Base-by-base conservation (phyloP, 23 tunicate genomes). In the Oikopleura dioica region DNA sequence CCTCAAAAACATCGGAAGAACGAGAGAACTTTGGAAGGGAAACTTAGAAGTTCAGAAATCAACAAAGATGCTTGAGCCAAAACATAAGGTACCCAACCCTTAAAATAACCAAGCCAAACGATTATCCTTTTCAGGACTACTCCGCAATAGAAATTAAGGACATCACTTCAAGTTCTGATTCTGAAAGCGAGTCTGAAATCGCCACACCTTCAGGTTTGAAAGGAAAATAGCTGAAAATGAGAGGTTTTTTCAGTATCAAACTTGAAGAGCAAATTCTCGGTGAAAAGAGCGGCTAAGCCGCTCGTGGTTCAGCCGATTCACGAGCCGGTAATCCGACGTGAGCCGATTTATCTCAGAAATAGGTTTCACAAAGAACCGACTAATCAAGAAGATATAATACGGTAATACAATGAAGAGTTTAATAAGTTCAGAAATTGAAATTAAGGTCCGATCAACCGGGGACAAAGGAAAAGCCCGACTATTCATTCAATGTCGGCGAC, bases 151-250 rank as follows among this genome's bases (percentile, higher is more conserved):
- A 24, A 21, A 4, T 63, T 4, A 31, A 63, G 26, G 72, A 63
- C 2, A 2, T 63, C 2, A 2, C 33, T 2, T 2, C 33, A 28
- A 63, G 72, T 63, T 63, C 72, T 23, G 72, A 63, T 28, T 63
- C 72, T 2, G 72, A 63, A 28, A 63, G 72, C 72, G 72, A 63
- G 26, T 63, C 72, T 21, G 72, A 63, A 63, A 21, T 24, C 32
- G 32, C 2, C 33, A 63, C 26, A 12, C 72, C 72, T 2, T 63
- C 72, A 63, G 72, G 72, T 63, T n/a, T n/a, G n/a, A n/a, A n/a
- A n/a, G n/a, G n/a, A n/a, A 44, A 44, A 44, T 9, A 44, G 21
- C 16, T 44, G 21, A 9, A 44, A 44, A 9, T 44, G 21, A 44
- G 9, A 44, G 21, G 9, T 44, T 44, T 63, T 21, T 63, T 23